Conservation (phyloP, 1,140 invertebrate genomes). For the Drosophila aff. region DNA sequence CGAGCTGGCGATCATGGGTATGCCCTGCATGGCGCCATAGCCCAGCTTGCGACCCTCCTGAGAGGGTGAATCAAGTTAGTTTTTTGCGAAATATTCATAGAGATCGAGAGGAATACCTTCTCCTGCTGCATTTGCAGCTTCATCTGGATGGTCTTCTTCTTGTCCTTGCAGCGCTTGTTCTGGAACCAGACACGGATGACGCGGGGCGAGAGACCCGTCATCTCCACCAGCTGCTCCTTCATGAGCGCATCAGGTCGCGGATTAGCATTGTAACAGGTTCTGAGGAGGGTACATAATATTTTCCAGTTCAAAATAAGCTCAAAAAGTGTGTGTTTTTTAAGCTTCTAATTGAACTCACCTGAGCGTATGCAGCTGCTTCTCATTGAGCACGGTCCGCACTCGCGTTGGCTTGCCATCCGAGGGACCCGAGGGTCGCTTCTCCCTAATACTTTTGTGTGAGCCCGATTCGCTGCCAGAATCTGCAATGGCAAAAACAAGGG, state of each 20-base stretch:
- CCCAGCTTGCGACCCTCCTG: constrained; percentile 97
- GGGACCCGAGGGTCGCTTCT: constrained; percentile 87
- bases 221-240: constrained; percentile 99
- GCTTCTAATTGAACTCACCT: constrained; percentile 85
- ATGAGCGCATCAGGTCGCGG: constrained; percentile 98
- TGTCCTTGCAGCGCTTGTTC: constrained; percentile 99
- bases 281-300: constrained; percentile 38
- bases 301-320: background rate
- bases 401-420: constrained; percentile 98
- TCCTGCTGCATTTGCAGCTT: constrained; percentile 99
- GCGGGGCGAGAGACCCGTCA: constrained; percentile 97
- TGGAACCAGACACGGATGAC: constrained; percentile 99
- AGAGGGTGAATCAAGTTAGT: background rate
- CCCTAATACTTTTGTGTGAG: constrained; percentile 91
- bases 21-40: constrained; percentile 96
- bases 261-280: constrained; percentile 98
- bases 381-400: constrained; percentile 98
- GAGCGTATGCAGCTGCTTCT: constrained; percentile 98
- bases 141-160: constrained; percentile 98
- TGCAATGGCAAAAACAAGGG: constrained; percentile 82
- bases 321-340: too few relatives aligned
- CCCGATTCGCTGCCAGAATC: constrained; percentile 94
- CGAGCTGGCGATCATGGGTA: constrained; percentile 98
- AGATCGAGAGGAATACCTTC: constrained; percentile 91
- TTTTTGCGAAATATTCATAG: too few relatives aligned